These are phyloP conservation scores for Trissolcus basalis DNA, from an alignment of 1,140 invertebrate species.

Conservation along the genomic window DNA sequence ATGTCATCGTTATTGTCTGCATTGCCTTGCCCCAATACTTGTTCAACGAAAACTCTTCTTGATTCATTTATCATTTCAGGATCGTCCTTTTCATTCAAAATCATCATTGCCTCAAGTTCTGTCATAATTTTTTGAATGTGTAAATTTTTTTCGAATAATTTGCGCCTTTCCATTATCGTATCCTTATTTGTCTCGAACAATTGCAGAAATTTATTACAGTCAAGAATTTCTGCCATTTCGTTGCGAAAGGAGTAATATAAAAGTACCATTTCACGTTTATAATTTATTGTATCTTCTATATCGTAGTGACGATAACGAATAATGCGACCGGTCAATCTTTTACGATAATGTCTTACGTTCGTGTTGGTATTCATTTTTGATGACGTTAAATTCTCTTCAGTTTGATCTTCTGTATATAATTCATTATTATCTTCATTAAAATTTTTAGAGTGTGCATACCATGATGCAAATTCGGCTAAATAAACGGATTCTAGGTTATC, in stretches of 20 bases:
- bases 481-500: neutral
- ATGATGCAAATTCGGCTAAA: conserved; percentile 2
- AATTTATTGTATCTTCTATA: conserved; percentile 48
- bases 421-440: conserved; percentile 3
- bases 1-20: neutral
- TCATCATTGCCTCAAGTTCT: conserved; percentile 3
- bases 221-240: conserved; percentile 62
- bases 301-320: conserved; percentile 65
- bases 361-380: neutral
- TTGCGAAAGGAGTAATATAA: conserved; percentile 63
- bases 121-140: neutral
- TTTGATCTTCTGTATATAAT: too few relatives aligned
- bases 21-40: neutral
- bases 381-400: too few relatives aligned
- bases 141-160: neutral
- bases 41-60: neutral
- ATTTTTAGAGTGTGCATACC: conserved; percentile 12
- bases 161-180: neutral
- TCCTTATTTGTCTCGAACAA: conserved; percentile 43
- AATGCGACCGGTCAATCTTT: conserved; percentile 2
- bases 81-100: neutral
- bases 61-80: neutral
- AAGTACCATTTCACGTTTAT: conserved; percentile 62
- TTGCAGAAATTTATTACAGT: conserved; percentile 57
- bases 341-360: neutral